Base-by-base conservation (phyloP, 1,140 invertebrate genomes). In the Drosophila ogumai region DNA sequence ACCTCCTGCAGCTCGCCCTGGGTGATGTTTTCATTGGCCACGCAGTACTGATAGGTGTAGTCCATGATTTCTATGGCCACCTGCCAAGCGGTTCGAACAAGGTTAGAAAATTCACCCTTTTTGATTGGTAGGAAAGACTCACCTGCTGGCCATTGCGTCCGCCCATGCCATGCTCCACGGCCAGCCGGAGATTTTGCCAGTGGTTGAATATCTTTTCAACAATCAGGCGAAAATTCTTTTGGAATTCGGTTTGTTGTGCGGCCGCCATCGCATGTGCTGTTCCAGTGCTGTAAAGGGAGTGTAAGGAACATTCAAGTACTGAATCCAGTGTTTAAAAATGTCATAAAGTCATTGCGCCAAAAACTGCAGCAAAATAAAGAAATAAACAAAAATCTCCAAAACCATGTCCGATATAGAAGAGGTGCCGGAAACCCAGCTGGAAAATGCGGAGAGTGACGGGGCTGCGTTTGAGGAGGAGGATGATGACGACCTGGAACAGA, bases 121-220 rank as follows among this genome's bases (percentile, higher is more conserved):
- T 28, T 22, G 9, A 19, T 43, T 57, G 22, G 6, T 0, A 17
- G 41, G 0, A 7, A 28, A 34, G 38, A 73, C 49, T 59, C 75
- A 94, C 94, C 92, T 95, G 93, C 93, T 95, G 94, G 50, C 95
- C 94, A 72, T 94, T 94, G 54, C 94, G 94, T 34, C 95, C 94
- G 38, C 94, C 95, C 94, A 94, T 95, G 67, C 94, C 94, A 94
- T 95, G 94, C 91, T 95, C 95, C 8, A 95, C 94, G 41, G 95
- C 95, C 25, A 95, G 81, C 72, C 94, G 94, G 15, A 95, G 81
- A 31, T 94, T 94, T 25, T 95, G 94, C 95, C 95, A 95, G 80
- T 95, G 95, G 77, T 94, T 95, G 43, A 95, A 93, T 25, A 95
- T 93, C 60, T 94, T 93, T 72, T 95, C 94, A 22, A 95, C 94